Percentiles rank a stretch among this genome's conserved stretches.
Evolutionary conservation across 2,113 vertebrate genomes (phyloP).

Genomic region (Propithecus coquereli): DNA sequence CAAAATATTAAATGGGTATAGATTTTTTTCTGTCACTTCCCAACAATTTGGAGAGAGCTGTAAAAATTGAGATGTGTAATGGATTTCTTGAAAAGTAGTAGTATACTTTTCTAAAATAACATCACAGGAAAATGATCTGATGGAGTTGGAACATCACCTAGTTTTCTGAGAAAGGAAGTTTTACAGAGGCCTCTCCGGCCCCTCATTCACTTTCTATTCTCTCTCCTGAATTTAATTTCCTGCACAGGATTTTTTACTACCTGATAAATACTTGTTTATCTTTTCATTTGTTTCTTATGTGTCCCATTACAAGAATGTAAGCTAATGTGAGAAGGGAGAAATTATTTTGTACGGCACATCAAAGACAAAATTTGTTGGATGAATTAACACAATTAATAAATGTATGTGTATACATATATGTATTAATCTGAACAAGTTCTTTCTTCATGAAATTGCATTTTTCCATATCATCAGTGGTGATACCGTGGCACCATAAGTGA

Average conservation of each 20-base stretch:
- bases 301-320: not conserved
- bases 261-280: not conserved
- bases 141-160: not conserved
- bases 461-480: not conserved
- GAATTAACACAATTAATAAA: not conserved
- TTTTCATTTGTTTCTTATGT: not conserved
- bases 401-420: too few species aligned
- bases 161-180: not conserved
- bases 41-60: not conserved
- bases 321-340: not conserved
- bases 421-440: not conserved
- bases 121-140: not conserved
- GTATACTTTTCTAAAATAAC: not conserved
- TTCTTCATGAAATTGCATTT: not conserved
- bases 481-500: not conserved
- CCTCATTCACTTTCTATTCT: not conserved
- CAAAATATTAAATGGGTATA: constrained; percentile 1
- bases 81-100: not conserved
- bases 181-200: not conserved
- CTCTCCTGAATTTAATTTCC: not conserved
- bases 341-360: not conserved
- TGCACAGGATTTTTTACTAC: not conserved
- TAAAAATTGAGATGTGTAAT: not conserved
- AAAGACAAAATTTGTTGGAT: not conserved
- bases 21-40: not conserved